Evolutionary conservation across 2,113 vertebrate genomes (phyloP).

Genomic region (Corythoichthys intestinalis): DNA sequence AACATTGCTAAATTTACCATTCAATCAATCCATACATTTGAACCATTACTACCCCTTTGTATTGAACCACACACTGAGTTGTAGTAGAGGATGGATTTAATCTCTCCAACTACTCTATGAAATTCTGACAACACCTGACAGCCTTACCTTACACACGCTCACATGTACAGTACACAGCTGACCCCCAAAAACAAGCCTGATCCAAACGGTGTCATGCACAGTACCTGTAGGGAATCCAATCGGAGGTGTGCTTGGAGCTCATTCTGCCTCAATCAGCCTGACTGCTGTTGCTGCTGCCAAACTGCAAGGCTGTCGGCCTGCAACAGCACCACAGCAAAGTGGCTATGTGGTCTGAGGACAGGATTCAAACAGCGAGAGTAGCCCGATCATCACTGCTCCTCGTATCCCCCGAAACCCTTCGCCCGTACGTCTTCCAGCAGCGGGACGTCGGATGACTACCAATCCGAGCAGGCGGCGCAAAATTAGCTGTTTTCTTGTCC

Average conservation of each 20-base stretch:
- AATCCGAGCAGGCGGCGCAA: slow-evolving; percentile 43
- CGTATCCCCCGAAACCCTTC: slow-evolving; percentile 1
- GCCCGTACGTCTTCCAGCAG: slow-evolving; percentile 35
- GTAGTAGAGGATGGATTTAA: not conserved
- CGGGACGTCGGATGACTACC: slow-evolving; percentile 36
- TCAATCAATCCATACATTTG: not conserved
- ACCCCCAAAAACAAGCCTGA: slow-evolving; percentile 15
- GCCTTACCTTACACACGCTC: slow-evolving; percentile 26
- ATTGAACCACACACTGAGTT: too few relatives aligned
- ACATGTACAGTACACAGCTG: slow-evolving; percentile 10
- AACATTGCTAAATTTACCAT: not conserved
- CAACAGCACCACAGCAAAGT: slow-evolving; percentile 50
- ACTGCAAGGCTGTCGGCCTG: slow-evolving; percentile 61
- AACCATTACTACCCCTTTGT: not conserved
- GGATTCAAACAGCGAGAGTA: slow-evolving; percentile 63
- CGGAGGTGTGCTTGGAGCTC: slow-evolving; percentile 92
- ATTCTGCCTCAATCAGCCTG: slow-evolving; percentile 73
- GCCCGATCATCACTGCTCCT: slow-evolving; percentile 61
- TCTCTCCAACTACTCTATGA: not conserved
- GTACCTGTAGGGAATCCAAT: slow-evolving; percentile 99
- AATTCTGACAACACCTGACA: slow-evolving; percentile 8
- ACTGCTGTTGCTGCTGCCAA: slow-evolving; percentile 29
- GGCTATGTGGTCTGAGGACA: slow-evolving; percentile 55
- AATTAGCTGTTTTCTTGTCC: slow-evolving; percentile 33
- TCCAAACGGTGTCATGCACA: slow-evolving; percentile 20